Conservation (phyloP, 2,797 vertebrate species). For the Phataginus tricuspis region DNA sequence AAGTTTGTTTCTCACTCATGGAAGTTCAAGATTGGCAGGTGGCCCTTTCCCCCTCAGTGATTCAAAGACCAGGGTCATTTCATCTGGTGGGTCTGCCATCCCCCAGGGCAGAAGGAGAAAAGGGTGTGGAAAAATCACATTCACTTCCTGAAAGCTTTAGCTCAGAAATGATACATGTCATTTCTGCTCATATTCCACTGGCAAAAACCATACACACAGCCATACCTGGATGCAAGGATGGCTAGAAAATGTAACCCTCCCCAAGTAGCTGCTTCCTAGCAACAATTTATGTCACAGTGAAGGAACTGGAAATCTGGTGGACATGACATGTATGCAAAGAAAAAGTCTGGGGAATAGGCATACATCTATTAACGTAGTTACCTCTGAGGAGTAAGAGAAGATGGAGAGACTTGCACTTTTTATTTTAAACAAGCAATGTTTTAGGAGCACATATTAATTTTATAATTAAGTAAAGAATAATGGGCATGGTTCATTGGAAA, state of each 20-base stretch:
- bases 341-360: not conserved
- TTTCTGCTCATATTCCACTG: not conserved
- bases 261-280: not conserved
- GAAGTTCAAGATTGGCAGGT: not conserved
- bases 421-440: not conserved
- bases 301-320: not conserved
- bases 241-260: not conserved
- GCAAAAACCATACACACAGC: not conserved
- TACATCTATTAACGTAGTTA: not conserved
- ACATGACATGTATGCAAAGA: not conserved
- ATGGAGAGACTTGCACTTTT: constrained; percentile 14
- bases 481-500: not conserved
- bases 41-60: not conserved
- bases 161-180: not conserved
- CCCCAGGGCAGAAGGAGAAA: not conserved
- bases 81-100: not conserved
- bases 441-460: not conserved
- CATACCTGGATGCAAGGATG: not conserved
- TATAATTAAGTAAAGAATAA: constrained; percentile 14
- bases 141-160: constrained; percentile 34
- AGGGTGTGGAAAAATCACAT: not conserved
- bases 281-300: not conserved
- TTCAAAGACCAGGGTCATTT: not conserved
- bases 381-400: not conserved
- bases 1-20: not conserved